Conservation (phyloP, 2,888 invertebrate genomes). For the Drosophila tanythrix region DNA sequence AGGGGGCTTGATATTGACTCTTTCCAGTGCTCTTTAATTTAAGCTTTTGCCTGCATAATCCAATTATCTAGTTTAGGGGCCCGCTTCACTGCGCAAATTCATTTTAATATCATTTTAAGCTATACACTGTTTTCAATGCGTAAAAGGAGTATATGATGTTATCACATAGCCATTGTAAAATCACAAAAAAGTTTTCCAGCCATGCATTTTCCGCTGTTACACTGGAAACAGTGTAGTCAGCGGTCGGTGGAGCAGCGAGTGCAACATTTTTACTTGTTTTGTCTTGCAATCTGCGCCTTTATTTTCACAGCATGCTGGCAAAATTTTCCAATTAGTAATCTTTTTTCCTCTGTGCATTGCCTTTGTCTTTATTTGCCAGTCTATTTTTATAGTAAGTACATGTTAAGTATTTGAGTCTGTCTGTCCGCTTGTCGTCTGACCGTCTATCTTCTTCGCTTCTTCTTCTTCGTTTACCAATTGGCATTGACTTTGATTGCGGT, state of each 20-base stretch:
- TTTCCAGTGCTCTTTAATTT: slow-evolving; percentile 55
- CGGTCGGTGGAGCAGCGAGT: background rate
- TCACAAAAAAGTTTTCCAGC: background rate
- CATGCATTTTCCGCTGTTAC: background rate
- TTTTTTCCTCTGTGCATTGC: slow-evolving; percentile 27
- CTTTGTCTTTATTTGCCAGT: slow-evolving; percentile 33
- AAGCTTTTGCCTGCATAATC: slow-evolving; percentile 59
- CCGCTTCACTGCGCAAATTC: slow-evolving; percentile 58
- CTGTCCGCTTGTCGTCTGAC: slow-evolving; percentile 7
- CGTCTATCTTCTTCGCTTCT: slow-evolving; percentile 14
- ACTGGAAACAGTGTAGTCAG: slow-evolving; percentile 2
- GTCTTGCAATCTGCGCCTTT: slow-evolving; percentile 42
- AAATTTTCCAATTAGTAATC: slow-evolving; percentile 71
- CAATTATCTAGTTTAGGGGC: slow-evolving; percentile 46
- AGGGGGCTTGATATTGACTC: slow-evolving; percentile 1
- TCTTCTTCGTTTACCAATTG: slow-evolving; percentile 48
- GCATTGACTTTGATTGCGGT: slow-evolving; percentile 54
- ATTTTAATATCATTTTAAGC: slow-evolving; percentile 35
- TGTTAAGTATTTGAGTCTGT: slow-evolving; percentile 36
- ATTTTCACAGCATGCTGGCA: slow-evolving; percentile 42
- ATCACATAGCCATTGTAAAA: background rate
- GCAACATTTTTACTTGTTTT: background rate
- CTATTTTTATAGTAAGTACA: slow-evolving; percentile 65
- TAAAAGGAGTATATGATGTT: slow-evolving; percentile 5
- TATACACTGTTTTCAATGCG: background rate